phyloP scores from a whole-genome alignment of 2,113 vertebrate genomes.

The Bufo gargarizans region DNA sequence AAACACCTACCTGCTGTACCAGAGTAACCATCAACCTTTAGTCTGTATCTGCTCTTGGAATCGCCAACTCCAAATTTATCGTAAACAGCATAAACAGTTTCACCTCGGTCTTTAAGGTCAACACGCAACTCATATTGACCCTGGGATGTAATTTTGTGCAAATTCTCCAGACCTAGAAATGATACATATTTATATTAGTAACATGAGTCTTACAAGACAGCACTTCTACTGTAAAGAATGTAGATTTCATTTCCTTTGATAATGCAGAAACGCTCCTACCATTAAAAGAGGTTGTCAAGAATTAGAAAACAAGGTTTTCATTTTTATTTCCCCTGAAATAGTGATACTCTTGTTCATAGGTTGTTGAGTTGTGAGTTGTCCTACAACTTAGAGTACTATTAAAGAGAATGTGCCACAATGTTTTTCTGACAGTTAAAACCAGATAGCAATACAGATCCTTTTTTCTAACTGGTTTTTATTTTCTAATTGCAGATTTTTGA shows the following conservation, averaged over 20 bases:
- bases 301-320: no score
- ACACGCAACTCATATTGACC: constrained; percentile 93
- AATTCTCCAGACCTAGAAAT: constrained; percentile 86
- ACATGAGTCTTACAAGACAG: not conserved
- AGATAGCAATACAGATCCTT: no score
- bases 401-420: no score
- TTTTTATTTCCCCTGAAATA: no score
- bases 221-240: not conserved
- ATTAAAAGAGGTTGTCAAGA: not conserved
- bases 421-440: no score
- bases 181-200: not conserved
- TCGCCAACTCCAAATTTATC: constrained; percentile 89
- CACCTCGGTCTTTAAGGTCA: constrained; percentile 85
- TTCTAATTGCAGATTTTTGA: no score
- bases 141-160: constrained; percentile 90
- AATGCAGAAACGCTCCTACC: not conserved
- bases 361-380: no score
- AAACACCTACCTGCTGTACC: constrained; percentile 85
- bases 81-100: constrained; percentile 86
- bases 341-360: no score
- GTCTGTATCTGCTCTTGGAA: constrained; percentile 83
- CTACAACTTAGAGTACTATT: no score
- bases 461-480: no score
- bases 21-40: constrained; percentile 90
- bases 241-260: not conserved